A percentile compares a stretch with the other conserved stretches of the same genome.
Evolutionary conservation across 2,888 invertebrate genomes (phyloP).

Genomic region (Amitus sp.): DNA sequence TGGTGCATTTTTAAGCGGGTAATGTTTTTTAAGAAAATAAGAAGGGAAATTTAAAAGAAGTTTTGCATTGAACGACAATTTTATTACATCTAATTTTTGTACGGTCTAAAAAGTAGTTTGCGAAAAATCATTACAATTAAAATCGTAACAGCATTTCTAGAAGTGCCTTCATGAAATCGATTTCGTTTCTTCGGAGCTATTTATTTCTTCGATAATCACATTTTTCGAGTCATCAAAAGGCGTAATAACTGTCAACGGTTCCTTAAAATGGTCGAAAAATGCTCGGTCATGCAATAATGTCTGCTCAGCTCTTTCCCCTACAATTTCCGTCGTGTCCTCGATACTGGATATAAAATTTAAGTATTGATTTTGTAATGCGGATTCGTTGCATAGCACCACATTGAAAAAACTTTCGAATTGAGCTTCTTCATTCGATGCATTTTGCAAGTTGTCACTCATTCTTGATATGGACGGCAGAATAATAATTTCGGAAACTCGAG

Average conservation of each 20-base stretch:
- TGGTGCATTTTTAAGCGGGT: too few relatives aligned
- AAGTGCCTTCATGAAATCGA: too few relatives aligned
- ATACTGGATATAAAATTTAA: conserved; percentile 56
- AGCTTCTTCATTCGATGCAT: conserved; percentile 2
- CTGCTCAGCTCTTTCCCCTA: background rate
- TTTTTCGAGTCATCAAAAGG: conserved; percentile 42
- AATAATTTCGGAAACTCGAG: background rate
- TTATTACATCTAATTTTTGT: too few relatives aligned
- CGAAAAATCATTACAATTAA: background rate
- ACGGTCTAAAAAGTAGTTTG: too few relatives aligned
- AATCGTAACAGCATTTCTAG: background rate
- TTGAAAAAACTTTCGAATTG: conserved; percentile 39
- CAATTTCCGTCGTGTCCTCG: conserved; percentile 41
- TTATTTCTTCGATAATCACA: conserved; percentile 58
- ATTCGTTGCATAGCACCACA: conserved; percentile 43
- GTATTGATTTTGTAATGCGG: conserved; percentile 44
- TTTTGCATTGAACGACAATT: too few relatives aligned
- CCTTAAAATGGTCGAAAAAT: conserved; percentile 33
- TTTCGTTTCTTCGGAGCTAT: conserved; percentile 36
- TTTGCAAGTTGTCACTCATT: too few relatives aligned
- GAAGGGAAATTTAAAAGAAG: too few relatives aligned
- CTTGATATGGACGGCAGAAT: conserved; percentile 16
- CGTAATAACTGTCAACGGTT: conserved; percentile 45
- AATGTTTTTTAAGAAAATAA: too few relatives aligned
- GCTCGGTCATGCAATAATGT: conserved; percentile 8